Evolutionary conservation across 2,797 vertebrate genomes (phyloP).

Genomic region (Coilia nasus): DNA sequence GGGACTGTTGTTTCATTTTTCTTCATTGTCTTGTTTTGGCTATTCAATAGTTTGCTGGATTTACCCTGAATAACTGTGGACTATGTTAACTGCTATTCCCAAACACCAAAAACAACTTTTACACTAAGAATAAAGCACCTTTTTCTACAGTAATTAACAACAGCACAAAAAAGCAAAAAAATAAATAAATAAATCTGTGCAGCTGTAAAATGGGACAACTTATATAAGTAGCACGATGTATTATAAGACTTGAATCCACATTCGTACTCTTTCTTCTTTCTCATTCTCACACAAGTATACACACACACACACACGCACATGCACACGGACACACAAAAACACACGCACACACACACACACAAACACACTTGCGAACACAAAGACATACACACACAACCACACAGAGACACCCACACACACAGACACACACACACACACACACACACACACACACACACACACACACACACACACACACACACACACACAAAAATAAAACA

Average conservation of each 20-base stretch:
- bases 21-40: too few relatives aligned
- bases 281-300: too few relatives aligned
- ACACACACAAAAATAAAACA: background rate
- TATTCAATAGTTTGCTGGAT: too few relatives aligned
- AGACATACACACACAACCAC: background rate
- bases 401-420: background rate
- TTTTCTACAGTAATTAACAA: background rate
- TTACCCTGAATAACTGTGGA: too few relatives aligned
- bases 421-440: background rate
- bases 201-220: background rate
- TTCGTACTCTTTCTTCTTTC: background rate
- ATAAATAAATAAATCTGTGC: too few relatives aligned
- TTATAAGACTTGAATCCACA: background rate
- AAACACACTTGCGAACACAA: background rate
- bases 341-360: background rate
- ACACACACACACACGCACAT: background rate
- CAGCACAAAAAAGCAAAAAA: background rate
- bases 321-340: background rate
- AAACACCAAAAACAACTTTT: background rate
- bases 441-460: constrained; percentile 11
- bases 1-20: too few relatives aligned
- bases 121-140: background rate
- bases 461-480: background rate
- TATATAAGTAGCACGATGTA: background rate
- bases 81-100: too few relatives aligned